phyloP scores from a whole-genome alignment of 2,797 vertebrate species.

The Eptatretus atami region DNA sequence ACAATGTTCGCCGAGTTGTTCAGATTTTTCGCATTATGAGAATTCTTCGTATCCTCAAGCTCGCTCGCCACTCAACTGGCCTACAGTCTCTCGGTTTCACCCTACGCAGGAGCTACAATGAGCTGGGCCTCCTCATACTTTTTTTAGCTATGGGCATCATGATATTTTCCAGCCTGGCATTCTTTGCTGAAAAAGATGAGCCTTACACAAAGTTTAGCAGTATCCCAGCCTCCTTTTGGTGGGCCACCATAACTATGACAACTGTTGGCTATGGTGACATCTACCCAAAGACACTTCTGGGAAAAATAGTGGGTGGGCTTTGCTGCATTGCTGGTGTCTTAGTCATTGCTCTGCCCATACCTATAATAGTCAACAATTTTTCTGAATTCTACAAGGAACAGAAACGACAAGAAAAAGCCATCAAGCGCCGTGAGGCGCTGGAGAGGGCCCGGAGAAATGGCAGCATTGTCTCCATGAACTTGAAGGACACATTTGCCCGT shows the following conservation, averaged over 20 bases:
- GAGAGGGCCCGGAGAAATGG: neutral
- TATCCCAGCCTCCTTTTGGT: conserved; percentile 1
- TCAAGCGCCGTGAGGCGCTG: neutral
- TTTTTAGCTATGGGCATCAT: conserved; percentile 3
- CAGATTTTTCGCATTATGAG: conserved; percentile 4
- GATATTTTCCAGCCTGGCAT: conserved; percentile 4
- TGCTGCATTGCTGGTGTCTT: conserved; percentile 4
- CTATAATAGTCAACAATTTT: conserved; percentile 4
- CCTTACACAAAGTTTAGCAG: conserved; percentile 2
- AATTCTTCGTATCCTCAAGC: conserved; percentile 4
- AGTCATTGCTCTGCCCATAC: conserved; percentile 2
- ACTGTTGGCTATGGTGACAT: conserved; percentile 3
- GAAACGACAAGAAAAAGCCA: neutral
- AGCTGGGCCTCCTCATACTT: conserved; percentile 4
- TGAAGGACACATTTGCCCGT: neutral
- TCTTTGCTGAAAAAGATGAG: conserved; percentile 2
- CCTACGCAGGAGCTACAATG: conserved; percentile 2
- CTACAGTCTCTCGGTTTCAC: conserved; percentile 3
- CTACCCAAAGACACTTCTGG: conserved; percentile 4
- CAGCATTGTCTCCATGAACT: conserved; percentile 5
- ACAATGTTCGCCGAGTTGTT: neutral
- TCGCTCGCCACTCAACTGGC: conserved; percentile 3
- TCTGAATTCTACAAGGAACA: conserved; percentile 3
- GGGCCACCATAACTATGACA: conserved; percentile 1
- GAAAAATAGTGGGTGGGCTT: conserved; percentile 1